Evolutionary conservation across 1,140 invertebrate species (phyloP).

Genomic region (Ooceraea biroi): DNA sequence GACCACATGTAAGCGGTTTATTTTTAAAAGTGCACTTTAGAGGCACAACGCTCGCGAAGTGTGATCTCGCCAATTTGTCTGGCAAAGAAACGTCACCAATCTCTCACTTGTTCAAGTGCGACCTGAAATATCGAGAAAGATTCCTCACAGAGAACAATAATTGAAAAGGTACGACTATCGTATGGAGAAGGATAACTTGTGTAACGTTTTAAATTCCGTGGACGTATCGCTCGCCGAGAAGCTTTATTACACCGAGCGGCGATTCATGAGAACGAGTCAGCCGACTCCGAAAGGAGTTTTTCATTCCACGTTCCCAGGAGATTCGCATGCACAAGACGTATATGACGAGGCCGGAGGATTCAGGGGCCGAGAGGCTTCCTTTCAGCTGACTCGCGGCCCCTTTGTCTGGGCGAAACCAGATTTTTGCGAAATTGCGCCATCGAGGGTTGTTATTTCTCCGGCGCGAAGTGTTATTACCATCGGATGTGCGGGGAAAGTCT

Average conservation of each 20-base stretch:
- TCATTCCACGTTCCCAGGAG: not conserved
- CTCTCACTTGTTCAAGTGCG: not conserved
- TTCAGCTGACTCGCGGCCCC: not conserved
- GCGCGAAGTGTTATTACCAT: constrained; percentile 24
- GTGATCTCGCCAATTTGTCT: not conserved
- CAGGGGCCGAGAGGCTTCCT: not conserved
- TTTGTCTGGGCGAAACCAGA: constrained; percentile 47
- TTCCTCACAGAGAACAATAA: not conserved
- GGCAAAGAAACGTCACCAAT: not conserved
- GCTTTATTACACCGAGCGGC: not conserved
- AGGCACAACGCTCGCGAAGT: constrained; percentile 15
- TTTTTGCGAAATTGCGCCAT: constrained; percentile 48
- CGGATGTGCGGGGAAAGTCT: constrained; percentile 42
- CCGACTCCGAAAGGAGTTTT: too few relatives aligned
- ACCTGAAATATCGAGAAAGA: too few relatives aligned
- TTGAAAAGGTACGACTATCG: not conserved
- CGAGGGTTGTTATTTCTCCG: constrained; percentile 39
- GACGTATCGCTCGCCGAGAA: not conserved
- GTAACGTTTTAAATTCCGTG: constrained; percentile 12
- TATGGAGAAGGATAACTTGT: not conserved
- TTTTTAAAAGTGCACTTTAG: constrained; percentile 51
- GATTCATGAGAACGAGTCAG: constrained; percentile 30
- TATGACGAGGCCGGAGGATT: not conserved
- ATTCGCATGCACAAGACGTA: constrained; percentile 11
- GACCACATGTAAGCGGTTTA: constrained; percentile 16